phyloP scores from a whole-genome alignment of 2,113 vertebrate genomes.

The zebrafish (Danio rerio) region DNA sequence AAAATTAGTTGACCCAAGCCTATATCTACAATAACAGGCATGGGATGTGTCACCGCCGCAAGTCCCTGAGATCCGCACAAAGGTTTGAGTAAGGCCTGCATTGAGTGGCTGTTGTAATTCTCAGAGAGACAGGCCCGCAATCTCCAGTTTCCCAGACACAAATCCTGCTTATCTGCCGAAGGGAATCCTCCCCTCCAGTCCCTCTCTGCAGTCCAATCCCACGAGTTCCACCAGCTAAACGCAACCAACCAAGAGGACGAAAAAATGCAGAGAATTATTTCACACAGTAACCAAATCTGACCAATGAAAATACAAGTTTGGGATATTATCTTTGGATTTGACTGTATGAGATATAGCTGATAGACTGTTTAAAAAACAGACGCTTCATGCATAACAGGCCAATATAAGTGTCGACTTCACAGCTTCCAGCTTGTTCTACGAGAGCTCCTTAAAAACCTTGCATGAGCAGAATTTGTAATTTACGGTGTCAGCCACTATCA shows the following conservation, averaged over 20 bases:
- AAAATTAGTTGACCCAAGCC: neutral
- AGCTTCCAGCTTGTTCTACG: neutral
- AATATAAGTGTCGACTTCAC: neutral
- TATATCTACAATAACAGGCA: neutral
- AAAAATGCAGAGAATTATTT: constrained; percentile 9
- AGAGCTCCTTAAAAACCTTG: constrained; percentile 22
- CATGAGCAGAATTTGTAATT: constrained; percentile 8
- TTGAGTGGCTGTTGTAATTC: constrained; percentile 71
- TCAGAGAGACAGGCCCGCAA: constrained; percentile 72
- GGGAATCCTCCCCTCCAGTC: constrained; percentile 60
- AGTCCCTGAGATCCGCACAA: constrained; percentile 24
- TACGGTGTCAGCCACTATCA: neutral
- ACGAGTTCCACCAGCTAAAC: constrained; percentile 45
- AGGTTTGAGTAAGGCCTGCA: constrained; percentile 61
- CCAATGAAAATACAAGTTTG: constrained; percentile 7
- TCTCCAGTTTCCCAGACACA: constrained; percentile 68
- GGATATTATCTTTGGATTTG: neutral
- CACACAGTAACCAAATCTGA: constrained; percentile 18
- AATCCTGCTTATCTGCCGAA: constrained; percentile 76
- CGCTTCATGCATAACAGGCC: neutral
- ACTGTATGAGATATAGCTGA: neutral
- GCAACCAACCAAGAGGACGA: constrained; percentile 17
- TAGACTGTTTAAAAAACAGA: neutral
- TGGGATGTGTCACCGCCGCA: neutral
- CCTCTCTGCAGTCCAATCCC: constrained; percentile 51